Base-by-base conservation (phyloP, 2,888 invertebrate genomes). In the Abrostola tripartita region DNA sequence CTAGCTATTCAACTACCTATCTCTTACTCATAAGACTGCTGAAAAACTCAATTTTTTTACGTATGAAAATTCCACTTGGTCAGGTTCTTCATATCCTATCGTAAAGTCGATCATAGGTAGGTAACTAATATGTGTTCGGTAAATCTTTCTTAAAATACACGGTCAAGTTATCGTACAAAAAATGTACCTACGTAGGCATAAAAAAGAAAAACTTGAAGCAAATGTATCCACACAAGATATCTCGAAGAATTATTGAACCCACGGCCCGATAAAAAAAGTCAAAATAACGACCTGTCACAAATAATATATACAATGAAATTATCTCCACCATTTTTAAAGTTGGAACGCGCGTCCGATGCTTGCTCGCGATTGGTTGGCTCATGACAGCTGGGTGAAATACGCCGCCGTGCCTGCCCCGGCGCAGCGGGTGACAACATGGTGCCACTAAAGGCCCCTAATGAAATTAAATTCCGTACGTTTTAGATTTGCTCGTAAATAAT, bases 271-370 rank as follows among this genome's bases (percentile, higher is more conserved):
- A 94, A 93, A 94, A 91, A 94, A 91, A 89, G 79, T 90, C 85
- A 83, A 92, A 94, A 92, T 94, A 94, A 94, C 92, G 93, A 93
- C 94, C 94, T 94, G 94, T 94, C 94, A 94, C 94, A 90, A 93
- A 93, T 93, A 94, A 94, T 93, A 92, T 24, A 24, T 94, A 94
- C 92, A 93, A 92, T 92, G 91, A 92, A 92, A 93, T 93, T 92
- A 94, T 94, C 93, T 94, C 91, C 90, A 92, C 93, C 94, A 94
- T 94, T 92, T 92, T 93, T 88, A 91, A 93, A 92, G 81, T 88
- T 86, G 85, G 88, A 92, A 89, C 92, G 90, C 87, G 81, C 79
- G 80, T 78, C 73, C 75, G 75, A 67, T 73, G 68, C 91, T 86
- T 83, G 82, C 70, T 67, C 76, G 82, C 82, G 78, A 94, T 94